Evolutionary conservation across 2,888 invertebrate species (phyloP).

Genomic region (Drosophila macrospina): DNA sequence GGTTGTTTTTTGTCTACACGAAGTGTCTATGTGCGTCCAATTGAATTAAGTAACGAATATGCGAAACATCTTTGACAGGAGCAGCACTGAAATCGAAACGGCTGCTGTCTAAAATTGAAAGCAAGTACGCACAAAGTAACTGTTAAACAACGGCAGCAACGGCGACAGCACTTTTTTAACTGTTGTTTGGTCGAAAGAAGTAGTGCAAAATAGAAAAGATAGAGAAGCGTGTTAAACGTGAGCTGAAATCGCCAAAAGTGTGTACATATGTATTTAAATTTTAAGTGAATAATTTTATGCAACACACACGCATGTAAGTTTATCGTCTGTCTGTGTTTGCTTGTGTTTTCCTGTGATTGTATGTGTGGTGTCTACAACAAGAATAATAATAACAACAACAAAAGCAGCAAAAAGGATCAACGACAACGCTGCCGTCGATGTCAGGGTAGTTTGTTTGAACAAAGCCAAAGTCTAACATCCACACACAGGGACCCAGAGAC

Average conservation of each 20-base stretch:
- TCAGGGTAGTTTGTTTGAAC: slow-evolving; percentile 81
- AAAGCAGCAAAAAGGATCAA: slow-evolving; percentile 65
- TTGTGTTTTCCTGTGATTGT: slow-evolving; percentile 47
- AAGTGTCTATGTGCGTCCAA: slow-evolving; percentile 31
- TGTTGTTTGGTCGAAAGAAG: slow-evolving; percentile 59
- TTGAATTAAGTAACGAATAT: slow-evolving; percentile 43
- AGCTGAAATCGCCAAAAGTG: slow-evolving; percentile 46
- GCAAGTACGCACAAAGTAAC: slow-evolving; percentile 45
- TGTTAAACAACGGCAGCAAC: slow-evolving; percentile 48
- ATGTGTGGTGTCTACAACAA: slow-evolving; percentile 63
- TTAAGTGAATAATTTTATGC: slow-evolving; percentile 61
- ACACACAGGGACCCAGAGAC: slow-evolving; percentile 28
- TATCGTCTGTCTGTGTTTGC: slow-evolving; percentile 52
- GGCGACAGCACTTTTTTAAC: slow-evolving; percentile 45
- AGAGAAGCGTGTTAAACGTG: slow-evolving; percentile 18
- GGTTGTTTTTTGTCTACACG: slow-evolving; percentile 35
- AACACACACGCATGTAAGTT: slow-evolving; percentile 35
- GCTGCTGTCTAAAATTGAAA: slow-evolving; percentile 33
- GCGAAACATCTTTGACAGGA: slow-evolving; percentile 35
- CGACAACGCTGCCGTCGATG: slow-evolving; percentile 46
- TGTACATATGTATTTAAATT: slow-evolving; percentile 49
- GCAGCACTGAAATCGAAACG: slow-evolving; percentile 37
- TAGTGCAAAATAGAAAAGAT: slow-evolving; percentile 32
- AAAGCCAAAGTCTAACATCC: slow-evolving; percentile 58
- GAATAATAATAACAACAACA: slow-evolving; percentile 56